Conservation (phyloP, 1,140 invertebrate species). For the Campodea augens region DNA sequence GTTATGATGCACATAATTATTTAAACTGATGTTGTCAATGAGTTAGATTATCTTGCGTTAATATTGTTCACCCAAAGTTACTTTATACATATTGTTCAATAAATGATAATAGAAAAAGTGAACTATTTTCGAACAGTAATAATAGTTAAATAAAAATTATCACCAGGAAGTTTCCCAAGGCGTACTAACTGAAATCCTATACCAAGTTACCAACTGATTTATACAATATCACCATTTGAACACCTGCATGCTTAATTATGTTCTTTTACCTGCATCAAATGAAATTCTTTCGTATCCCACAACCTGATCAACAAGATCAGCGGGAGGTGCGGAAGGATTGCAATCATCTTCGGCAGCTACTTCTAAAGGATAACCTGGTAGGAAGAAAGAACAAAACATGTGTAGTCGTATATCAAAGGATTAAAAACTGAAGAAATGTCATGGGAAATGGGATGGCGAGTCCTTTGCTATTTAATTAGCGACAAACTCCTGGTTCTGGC, state of each 20-base stretch:
- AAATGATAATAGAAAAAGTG: no score
- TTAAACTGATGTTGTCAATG: no score
- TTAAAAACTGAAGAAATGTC: no score
- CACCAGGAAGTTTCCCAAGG: no score
- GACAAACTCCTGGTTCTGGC: no score
- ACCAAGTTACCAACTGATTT: neutral
- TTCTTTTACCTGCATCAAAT: conserved; percentile 25
- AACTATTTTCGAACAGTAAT: neutral
- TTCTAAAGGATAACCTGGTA: conserved; percentile 19
- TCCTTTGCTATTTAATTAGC: no score
- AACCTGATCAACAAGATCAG: conserved; percentile 27
- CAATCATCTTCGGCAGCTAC: conserved; percentile 24
- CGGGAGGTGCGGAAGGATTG: conserved; percentile 26
- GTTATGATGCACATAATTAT: no score
- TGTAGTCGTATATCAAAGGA: no score
- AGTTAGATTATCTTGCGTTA: no score
- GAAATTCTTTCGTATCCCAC: conserved; percentile 28
- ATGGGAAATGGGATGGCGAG: no score
- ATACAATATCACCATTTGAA: neutral
- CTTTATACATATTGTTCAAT: neutral
- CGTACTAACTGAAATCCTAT: neutral
- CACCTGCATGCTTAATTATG: no score
- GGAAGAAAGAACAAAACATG: conserved; percentile 9
- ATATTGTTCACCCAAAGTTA: no score
- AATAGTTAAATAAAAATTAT: neutral